These are phyloP conservation scores for Drosophila mercatorum DNA, from an alignment of 2,888 invertebrate genomes.

Conservation along the genomic window DNA sequence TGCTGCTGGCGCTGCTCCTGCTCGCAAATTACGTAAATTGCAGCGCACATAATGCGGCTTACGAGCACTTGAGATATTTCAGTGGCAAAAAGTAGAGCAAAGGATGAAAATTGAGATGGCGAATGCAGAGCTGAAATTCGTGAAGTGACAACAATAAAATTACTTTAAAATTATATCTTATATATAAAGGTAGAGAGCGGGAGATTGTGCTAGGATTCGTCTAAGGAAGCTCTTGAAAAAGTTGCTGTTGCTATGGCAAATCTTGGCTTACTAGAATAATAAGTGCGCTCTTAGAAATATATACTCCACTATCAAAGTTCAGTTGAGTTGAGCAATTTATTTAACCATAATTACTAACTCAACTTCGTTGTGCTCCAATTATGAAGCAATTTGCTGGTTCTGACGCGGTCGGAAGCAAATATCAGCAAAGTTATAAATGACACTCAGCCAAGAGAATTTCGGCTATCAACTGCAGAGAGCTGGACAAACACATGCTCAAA, in stretches of 20 bases:
- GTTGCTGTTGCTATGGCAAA: background rate
- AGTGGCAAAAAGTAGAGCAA: background rate
- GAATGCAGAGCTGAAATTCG: conserved; percentile 1
- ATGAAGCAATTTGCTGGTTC: conserved; percentile 42
- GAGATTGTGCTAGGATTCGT: too few relatives aligned
- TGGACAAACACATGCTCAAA: conserved; percentile 54
- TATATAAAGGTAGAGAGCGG: too few relatives aligned
- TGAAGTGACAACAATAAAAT: conserved; percentile 8
- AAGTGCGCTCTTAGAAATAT: background rate
- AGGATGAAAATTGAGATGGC: background rate
- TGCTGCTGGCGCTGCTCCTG: conserved; percentile 22
- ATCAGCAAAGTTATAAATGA: conserved; percentile 15
- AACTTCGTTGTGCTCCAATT: conserved; percentile 40
- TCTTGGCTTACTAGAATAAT: background rate
- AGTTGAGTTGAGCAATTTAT: background rate
- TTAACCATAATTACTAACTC: conserved; percentile 1
- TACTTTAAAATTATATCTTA: background rate
- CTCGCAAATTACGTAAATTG: conserved; percentile 46
- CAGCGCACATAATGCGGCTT: conserved; percentile 26
- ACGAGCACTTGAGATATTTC: conserved; percentile 19
- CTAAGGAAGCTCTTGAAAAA: background rate
- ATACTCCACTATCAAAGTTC: background rate
- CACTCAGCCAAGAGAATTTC: conserved; percentile 11
- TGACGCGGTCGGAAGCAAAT: conserved; percentile 13
- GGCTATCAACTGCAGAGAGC: conserved; percentile 48